phyloP scores from a whole-genome alignment of 2,113 vertebrate species.

The Pseudolaguvia tuberculata region DNA sequence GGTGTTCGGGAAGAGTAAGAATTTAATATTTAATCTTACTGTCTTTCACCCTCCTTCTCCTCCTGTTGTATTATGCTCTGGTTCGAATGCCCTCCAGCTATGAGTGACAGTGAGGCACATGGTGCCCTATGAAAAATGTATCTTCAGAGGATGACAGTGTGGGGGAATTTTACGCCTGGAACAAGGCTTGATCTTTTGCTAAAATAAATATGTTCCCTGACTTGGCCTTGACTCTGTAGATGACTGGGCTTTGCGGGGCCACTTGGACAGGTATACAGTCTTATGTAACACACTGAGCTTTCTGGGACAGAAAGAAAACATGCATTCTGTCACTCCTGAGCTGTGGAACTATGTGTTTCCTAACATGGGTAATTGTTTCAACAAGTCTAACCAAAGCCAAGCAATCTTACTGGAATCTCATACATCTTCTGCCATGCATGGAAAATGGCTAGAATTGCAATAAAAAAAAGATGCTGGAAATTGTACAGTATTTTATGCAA shows the following conservation, averaged over 20 bases:
- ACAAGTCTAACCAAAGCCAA: slow-evolving; percentile 20
- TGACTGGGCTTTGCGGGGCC: slow-evolving; percentile 5
- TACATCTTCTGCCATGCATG: too few species aligned
- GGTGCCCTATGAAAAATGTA: slow-evolving; percentile 54
- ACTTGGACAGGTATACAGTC: slow-evolving; percentile 25
- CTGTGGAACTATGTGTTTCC: slow-evolving; percentile 8
- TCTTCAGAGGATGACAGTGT: slow-evolving; percentile 47
- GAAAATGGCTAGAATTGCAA: not conserved
- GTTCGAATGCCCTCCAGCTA: slow-evolving; percentile 51
- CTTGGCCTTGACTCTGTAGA: not conserved
- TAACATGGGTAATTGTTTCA: slow-evolving; percentile 1
- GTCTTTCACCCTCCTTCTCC: slow-evolving; percentile 30
- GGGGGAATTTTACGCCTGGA: slow-evolving; percentile 48
- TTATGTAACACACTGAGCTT: slow-evolving; percentile 29
- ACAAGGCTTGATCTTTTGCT: slow-evolving; percentile 37
- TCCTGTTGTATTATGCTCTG: slow-evolving; percentile 39
- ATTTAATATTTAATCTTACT: slow-evolving; percentile 56
- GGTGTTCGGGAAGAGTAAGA: slow-evolving; percentile 50
- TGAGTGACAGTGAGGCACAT: slow-evolving; percentile 48
- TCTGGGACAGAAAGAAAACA: slow-evolving; percentile 34
- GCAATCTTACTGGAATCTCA: slow-evolving; percentile 1
- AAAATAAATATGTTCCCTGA: slow-evolving; percentile 48
- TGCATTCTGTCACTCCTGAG: not conserved
- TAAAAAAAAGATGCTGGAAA: not conserved
- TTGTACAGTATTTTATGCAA: not conserved